Conservation (phyloP, 2,797 vertebrate genomes). For the Enteromius paludinosus region DNA sequence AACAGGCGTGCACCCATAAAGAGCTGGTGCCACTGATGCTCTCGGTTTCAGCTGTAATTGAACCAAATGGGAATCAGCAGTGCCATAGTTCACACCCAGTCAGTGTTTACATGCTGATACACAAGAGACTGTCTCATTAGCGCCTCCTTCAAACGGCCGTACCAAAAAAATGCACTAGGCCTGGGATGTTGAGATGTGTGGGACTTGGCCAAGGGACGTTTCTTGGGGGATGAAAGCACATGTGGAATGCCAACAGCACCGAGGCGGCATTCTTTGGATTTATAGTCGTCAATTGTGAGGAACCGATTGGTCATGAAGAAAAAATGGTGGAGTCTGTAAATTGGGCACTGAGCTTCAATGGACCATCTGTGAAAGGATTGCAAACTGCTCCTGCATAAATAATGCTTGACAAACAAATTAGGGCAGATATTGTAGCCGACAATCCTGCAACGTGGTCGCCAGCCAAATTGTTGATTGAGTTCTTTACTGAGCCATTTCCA, state of each 20-base stretch:
- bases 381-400: slow-evolving; percentile 40
- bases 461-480: slow-evolving; percentile 34
- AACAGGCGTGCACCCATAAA: slow-evolving; percentile 73
- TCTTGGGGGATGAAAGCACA: slow-evolving; percentile 66
- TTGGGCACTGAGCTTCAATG: slow-evolving; percentile 32
- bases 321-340: slow-evolving; percentile 29
- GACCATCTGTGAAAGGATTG: slow-evolving; percentile 45
- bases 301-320: slow-evolving; percentile 30
- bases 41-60: slow-evolving; percentile 82
- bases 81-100: slow-evolving; percentile 81
- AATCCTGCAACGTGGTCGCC: background rate
- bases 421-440: slow-evolving; percentile 31
- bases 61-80: slow-evolving; percentile 83
- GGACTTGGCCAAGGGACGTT: slow-evolving; percentile 27
- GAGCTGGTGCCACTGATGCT: slow-evolving; percentile 76
- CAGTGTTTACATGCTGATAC: slow-evolving; percentile 78
- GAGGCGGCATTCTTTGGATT: slow-evolving; percentile 69
- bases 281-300: slow-evolving; percentile 29
- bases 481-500: background rate
- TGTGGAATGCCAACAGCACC: slow-evolving; percentile 68
- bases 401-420: slow-evolving; percentile 30
- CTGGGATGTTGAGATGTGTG: slow-evolving; percentile 40
- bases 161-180: slow-evolving; percentile 36
- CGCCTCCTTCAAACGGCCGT: slow-evolving; percentile 66
- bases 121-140: slow-evolving; percentile 76